These are phyloP conservation scores for Acrossocheilus fasciatus DNA, from an alignment of 2,797 vertebrate genomes.

Conservation along the genomic window DNA sequence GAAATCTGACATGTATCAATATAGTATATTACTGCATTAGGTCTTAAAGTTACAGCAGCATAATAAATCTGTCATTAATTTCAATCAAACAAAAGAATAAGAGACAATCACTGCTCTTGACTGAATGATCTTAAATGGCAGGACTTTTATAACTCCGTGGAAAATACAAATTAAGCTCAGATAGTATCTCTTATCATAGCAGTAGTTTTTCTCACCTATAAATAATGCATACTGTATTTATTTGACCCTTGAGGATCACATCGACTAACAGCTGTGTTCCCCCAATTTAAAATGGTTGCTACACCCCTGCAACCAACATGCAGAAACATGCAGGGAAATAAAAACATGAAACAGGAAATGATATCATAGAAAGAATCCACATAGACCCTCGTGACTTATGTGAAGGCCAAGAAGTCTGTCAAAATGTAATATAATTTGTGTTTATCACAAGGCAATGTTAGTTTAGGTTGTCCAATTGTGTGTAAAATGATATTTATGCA, in stretches of 20 bases:
- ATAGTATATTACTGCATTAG: not conserved
- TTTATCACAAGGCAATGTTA: not conserved
- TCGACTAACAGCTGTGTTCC: too few species aligned
- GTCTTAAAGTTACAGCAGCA: not conserved
- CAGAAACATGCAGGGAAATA: too few species aligned
- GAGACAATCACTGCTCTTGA: not conserved
- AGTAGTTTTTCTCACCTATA: not conserved
- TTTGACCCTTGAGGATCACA: not conserved
- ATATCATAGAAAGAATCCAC: too few species aligned
- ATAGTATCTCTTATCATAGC: too few species aligned
- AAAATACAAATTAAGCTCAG: not conserved
- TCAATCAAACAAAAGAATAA: not conserved
- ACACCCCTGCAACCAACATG: too few species aligned
- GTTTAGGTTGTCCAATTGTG: not conserved
- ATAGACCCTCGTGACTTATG: too few species aligned
- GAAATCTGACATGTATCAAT: not conserved
- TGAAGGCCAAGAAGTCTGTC: not conserved
- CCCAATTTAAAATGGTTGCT: too few species aligned
- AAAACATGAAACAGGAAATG: too few species aligned
- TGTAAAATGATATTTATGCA: not conserved
- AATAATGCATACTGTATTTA: not conserved
- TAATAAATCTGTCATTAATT: not conserved
- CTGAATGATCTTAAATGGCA: not conserved
- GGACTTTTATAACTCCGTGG: not conserved
- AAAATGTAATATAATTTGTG: not conserved